Conservation (phyloP, 2,888 invertebrate genomes). For the Tetanocera ferruginea region DNA sequence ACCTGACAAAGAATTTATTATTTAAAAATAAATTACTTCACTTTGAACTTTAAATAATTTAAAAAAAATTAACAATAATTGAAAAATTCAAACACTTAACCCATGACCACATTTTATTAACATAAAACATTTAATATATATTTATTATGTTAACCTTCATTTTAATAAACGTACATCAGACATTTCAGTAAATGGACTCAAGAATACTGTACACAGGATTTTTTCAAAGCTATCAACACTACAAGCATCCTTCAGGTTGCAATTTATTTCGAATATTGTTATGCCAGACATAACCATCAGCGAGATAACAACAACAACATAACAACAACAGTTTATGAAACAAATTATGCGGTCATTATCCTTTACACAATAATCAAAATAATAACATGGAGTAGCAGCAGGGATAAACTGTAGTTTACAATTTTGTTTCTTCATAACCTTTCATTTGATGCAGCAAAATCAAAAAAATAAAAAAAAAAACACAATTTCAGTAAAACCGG, state of each 20-base stretch:
- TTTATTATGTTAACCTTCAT: too few relatives aligned
- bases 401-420: background rate
- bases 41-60: too few relatives aligned
- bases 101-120: background rate
- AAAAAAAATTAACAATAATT: too few relatives aligned
- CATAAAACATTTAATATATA: too few relatives aligned
- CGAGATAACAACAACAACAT: constrained; percentile 2
- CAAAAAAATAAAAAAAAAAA: background rate
- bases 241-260: background rate
- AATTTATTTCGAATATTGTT: background rate
- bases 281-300: constrained; percentile 1
- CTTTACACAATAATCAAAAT: constrained; percentile 28
- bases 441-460: background rate
- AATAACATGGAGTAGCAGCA: background rate
- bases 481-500: background rate
- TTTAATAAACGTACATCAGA: background rate
- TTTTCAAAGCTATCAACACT: background rate
- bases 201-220: background rate
- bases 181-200: background rate
- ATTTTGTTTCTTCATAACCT: too few relatives aligned
- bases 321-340: background rate
- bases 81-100: background rate
- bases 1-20: too few relatives aligned
- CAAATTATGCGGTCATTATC: constrained; percentile 17
- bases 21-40: too few relatives aligned